Evolutionary conservation across 2,888 invertebrate genomes (phyloP), one percentile per base, ranked within the genome.

Genomic region (Sympetrum striolatum): DNA sequence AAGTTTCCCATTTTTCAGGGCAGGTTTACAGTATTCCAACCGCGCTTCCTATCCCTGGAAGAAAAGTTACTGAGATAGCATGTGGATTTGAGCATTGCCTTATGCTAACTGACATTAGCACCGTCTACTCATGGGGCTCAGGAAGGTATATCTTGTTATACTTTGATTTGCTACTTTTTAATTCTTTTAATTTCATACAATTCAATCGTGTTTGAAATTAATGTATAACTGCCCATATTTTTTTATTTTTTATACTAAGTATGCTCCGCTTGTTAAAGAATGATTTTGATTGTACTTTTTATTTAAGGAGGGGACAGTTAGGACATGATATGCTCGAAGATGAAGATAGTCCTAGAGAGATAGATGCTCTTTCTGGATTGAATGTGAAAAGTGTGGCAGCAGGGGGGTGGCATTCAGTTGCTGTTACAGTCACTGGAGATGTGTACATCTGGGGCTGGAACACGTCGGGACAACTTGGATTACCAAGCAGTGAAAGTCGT

Each of bases 381-480:
- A 95, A 95, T 93, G 95, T 98, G 91, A 93, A 94, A 0, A 94
- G 95, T 92, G 96, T 98, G 90, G 95, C 96, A 82, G 96, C 97
- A 73, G 98, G 97, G 12, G 98, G 98, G 15, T 98, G 98, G 98
- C 98, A 98, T 93, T 96, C 96, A 90, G 95, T 96, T 90, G 98
- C 96, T 15, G 93, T 98, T 12, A 97, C 97, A 92, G 95, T 95
- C 92, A 95, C 95, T 93, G 98, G 98, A 22, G 98, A 98, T 93
- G 93, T 98, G 0, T 98, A 98, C 93, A 95, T 96, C 2, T 98
- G 98, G 98, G 98, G 98, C 12, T 98, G 97, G 96, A 98, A 98
- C 94, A 96, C 97, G 91, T 96, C 95, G 92, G 98, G 98, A 0
- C 98, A 98, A 93, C 94, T 98, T 25, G 98, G 98, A 12, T 93